Percentiles rank a stretch among this genome's conserved stretches.
Evolutionary conservation across 1,140 invertebrate genomes (phyloP).

Genomic region (Zaprionus tsacasi): DNA sequence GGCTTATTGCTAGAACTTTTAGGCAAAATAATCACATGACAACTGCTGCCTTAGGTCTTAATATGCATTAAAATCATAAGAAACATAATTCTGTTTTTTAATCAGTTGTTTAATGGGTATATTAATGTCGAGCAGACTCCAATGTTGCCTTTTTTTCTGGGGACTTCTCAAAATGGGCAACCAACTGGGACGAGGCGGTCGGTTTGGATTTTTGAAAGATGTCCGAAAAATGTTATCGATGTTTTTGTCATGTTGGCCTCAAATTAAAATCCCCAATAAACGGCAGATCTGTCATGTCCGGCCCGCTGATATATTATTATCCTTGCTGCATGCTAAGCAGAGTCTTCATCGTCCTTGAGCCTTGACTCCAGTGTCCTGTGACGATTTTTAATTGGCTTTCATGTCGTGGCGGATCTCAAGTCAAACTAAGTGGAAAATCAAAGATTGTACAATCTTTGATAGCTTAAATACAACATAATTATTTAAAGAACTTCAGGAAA

Average conservation of each 20-base stretch:
- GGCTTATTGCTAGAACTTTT: fast-evolving
- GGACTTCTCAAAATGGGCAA: constrained; percentile 57
- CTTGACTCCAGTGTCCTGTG: constrained; percentile 45
- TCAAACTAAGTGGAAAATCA: constrained; percentile 69
- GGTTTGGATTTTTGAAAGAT: constrained; percentile 50
- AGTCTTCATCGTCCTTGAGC: constrained; percentile 35
- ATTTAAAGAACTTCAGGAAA: background rate
- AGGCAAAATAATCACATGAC: no score
- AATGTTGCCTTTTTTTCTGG: background rate
- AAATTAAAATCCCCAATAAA: constrained; percentile 80
- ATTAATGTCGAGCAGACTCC: no score
- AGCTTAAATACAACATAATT: constrained; percentile 5
- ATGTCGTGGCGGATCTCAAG: constrained; percentile 42
- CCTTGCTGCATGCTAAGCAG: constrained; percentile 65
- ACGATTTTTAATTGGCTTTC: constrained; percentile 73
- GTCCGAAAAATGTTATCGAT: constrained; percentile 80
- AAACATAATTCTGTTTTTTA: no score
- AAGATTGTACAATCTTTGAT: constrained; percentile 23
- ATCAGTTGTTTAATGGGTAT: no score
- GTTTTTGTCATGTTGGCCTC: constrained; percentile 80
- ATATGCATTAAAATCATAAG: no score
- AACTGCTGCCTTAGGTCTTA: no score
- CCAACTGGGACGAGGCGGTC: constrained; percentile 56
- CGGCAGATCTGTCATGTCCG: constrained; percentile 67
- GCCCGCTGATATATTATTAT: constrained; percentile 75